A percentile compares a stretch with the other conserved stretches of the same genome.
phyloP scores from a whole-genome alignment of 2,797 vertebrate genomes.

The Gallirallus australis region DNA sequence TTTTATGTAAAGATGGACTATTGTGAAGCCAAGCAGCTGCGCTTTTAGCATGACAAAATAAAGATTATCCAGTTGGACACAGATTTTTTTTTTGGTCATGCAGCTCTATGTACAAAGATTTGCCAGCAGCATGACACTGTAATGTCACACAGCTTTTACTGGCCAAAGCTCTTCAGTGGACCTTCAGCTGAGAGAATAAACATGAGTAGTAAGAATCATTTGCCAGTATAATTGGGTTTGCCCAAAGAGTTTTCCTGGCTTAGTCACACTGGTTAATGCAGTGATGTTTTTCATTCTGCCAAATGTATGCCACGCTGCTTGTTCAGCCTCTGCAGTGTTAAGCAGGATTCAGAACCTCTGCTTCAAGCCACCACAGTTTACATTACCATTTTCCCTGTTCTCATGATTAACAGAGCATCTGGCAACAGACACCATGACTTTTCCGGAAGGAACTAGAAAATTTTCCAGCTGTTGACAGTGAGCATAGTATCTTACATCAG shows the following conservation, averaged over 20 bases:
- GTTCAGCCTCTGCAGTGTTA: neutral
- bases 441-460: neutral
- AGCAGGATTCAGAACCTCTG: neutral
- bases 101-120: neutral
- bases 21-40: neutral
- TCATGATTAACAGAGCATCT: neutral
- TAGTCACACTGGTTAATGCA: accelerated
- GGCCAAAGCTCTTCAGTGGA: neutral
- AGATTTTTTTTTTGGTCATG: too few species aligned
- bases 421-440: neutral
- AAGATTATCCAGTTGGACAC: neutral
- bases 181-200: neutral
- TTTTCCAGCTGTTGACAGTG: neutral
- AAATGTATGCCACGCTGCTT: neutral
- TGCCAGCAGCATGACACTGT: neutral
- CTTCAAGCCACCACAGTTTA: neutral
- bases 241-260: neutral
- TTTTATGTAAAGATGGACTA: neutral
- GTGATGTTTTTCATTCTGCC: neutral
- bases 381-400: neutral
- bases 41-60: neutral
- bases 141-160: neutral
- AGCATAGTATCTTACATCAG: neutral
- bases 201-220: neutral
- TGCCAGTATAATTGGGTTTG: neutral